These are phyloP conservation scores for Oligia fasciuncula DNA, from an alignment of 2,888 invertebrate genomes.

Conservation along the genomic window DNA sequence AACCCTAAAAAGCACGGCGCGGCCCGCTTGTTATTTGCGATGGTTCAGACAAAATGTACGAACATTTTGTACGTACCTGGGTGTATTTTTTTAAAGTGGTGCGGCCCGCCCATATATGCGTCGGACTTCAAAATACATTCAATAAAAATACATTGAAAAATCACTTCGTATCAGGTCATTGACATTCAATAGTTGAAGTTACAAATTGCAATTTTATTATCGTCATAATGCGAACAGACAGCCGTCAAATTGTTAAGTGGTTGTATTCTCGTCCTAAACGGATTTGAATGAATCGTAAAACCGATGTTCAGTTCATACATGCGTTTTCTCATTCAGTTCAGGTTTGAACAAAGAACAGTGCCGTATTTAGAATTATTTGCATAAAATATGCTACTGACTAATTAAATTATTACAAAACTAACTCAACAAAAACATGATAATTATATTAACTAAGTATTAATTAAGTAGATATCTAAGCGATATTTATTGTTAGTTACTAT, in stretches of 20 bases:
- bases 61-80: not conserved
- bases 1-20: not conserved
- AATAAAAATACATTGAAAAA: slow-evolving; percentile 27
- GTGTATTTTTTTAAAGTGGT: not conserved
- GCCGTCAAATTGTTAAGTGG: slow-evolving; percentile 42
- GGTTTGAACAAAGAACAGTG: slow-evolving; percentile 4
- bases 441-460: not conserved
- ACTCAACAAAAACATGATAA: not conserved
- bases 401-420: not conserved
- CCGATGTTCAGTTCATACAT: slow-evolving; percentile 4
- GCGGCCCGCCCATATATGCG: not conserved
- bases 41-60: not conserved
- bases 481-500: not conserved
- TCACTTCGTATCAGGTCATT: slow-evolving; percentile 34
- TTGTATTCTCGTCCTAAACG: slow-evolving; percentile 34
- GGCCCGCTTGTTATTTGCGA: not conserved
- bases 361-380: not conserved
- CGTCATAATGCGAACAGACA: slow-evolving; percentile 8
- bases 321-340: slow-evolving; percentile 3
- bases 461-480: no score
- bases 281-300: slow-evolving; percentile 37
- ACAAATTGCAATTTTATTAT: slow-evolving; percentile 47
- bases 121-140: slow-evolving; percentile 1
- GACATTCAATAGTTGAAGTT: slow-evolving; percentile 26
- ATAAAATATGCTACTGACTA: not conserved